Conservation (phyloP, 2,888 invertebrate genomes). For the Tetanocera ferruginea region DNA sequence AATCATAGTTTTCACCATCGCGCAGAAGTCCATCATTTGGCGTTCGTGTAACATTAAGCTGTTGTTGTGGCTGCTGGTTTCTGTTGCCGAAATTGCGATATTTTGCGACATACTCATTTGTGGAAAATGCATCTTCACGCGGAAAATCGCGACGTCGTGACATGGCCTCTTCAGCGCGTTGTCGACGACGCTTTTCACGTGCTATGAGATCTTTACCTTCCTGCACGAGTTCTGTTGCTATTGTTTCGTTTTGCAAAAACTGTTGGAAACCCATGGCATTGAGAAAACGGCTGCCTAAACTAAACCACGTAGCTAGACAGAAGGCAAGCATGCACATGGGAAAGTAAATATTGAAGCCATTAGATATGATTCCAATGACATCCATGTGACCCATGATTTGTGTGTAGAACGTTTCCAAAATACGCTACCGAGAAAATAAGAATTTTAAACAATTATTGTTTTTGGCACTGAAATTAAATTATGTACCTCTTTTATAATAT, state of each 20-base stretch:
- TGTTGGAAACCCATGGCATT: conserved; percentile 96
- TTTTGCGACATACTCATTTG: conserved; percentile 59
- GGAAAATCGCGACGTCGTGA: conserved; percentile 73
- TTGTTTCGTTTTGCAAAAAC: conserved; percentile 93
- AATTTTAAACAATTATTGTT: background rate
- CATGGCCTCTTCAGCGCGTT: conserved; percentile 84
- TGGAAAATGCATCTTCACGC: conserved; percentile 61
- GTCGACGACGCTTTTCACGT: conserved; percentile 86
- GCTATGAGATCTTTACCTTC: conserved; percentile 94
- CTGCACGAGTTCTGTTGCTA: conserved; percentile 93
- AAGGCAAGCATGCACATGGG: conserved; percentile 96
- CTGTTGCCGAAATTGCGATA: conserved; percentile 55
- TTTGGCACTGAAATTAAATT: background rate
- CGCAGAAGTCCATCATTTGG: conserved; percentile 77
- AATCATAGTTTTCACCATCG: conserved; percentile 81
- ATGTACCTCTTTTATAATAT: conserved; percentile 79
- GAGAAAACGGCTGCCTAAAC: conserved; percentile 89
- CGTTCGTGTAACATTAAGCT: conserved; percentile 36
- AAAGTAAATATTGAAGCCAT: conserved; percentile 99
- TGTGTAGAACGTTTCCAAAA: conserved; percentile 94
- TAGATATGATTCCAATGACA: conserved; percentile 94
- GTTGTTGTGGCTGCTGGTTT: conserved; percentile 33
- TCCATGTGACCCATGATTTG: conserved; percentile 99
- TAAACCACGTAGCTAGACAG: conserved; percentile 94
- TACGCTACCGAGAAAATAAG: conserved; percentile 64